Base-by-base conservation (phyloP, 92 coral and sea anemone genomes). In the Paragorgia papillata region DNA sequence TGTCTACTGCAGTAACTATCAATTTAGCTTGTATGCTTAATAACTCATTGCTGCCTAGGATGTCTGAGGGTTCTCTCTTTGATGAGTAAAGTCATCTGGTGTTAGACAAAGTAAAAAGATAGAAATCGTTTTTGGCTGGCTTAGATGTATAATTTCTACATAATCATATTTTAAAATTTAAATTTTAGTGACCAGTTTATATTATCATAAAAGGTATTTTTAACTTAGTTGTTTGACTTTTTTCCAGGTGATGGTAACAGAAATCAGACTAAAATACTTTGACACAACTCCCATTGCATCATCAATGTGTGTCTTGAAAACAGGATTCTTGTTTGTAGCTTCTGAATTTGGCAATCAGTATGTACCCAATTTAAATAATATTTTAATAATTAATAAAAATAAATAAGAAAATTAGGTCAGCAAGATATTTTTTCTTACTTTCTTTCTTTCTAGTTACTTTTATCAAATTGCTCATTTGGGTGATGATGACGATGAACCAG, bases 401-500 rank as follows among this genome's bases (percentile, higher is more conserved):
- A 59, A n/a, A 34, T 18, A 10, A 66, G 4, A 31, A 39, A 46
- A 20, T 34, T 12, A 27, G 73, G 19, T 18, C 24, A 51, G 14
- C 19, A 20, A 73, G 25, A 29, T 13, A n/a, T 1, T 25, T n/a
- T 19, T 17, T 33, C 33, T 37, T 24, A 58, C 18, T 59, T 30
- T 15, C 22, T 66, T 66, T 40, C 4, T 4, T 68, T 25, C 28
- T 39, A 94, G 98, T 59, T 94, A 91, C 58, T 66, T 94, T 78
- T 94, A 94, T 70, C 98, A 94, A 89, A 94, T 94, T 81, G 98
- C 98, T 40, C 98, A 94, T 78, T 89, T 94, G 80, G 98, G 98
- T 40, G 98, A 94, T 84, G 98, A 94, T 53, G 98, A 94, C 49
- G 98, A 94, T 3, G 98, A 94, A 69, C 92, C 96, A 26, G 98